phyloP scores from a whole-genome alignment of 2,888 invertebrate genomes.

The Aspidiotus destructor region DNA sequence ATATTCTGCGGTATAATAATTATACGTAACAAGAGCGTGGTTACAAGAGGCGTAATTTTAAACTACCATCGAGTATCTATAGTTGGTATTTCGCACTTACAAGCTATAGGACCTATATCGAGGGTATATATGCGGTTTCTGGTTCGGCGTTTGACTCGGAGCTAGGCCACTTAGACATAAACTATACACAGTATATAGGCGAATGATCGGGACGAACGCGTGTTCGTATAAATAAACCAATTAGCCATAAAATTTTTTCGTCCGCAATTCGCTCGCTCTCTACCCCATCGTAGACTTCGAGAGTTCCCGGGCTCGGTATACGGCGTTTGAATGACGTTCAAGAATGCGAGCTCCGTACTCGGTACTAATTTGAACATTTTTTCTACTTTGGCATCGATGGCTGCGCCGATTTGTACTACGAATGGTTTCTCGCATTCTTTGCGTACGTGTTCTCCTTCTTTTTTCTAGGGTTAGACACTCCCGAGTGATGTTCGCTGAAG shows the following conservation, averaged over 20 bases:
- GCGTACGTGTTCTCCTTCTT: neutral
- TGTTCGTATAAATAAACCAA: constrained; percentile 1
- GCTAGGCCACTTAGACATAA: no score
- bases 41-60: no score
- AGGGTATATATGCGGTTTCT: no score
- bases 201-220: no score
- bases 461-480: neutral
- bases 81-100: no score
- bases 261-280: neutral
- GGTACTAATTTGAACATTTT: neutral
- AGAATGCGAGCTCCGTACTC: neutral
- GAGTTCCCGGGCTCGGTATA: neutral
- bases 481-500: neutral
- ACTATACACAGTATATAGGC: no score
- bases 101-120: no score
- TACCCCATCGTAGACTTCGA: neutral
- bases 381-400: neutral
- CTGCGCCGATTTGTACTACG: neutral
- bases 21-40: no score
- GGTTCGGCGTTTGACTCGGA: no score
- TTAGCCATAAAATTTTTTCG: constrained; percentile 2
- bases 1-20: no score
- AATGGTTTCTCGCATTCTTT: neutral
- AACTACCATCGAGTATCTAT: no score
- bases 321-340: neutral